These are phyloP conservation scores for Pyrochroa serraticornis DNA, from an alignment of 2,888 invertebrate genomes.

Conservation along the genomic window DNA sequence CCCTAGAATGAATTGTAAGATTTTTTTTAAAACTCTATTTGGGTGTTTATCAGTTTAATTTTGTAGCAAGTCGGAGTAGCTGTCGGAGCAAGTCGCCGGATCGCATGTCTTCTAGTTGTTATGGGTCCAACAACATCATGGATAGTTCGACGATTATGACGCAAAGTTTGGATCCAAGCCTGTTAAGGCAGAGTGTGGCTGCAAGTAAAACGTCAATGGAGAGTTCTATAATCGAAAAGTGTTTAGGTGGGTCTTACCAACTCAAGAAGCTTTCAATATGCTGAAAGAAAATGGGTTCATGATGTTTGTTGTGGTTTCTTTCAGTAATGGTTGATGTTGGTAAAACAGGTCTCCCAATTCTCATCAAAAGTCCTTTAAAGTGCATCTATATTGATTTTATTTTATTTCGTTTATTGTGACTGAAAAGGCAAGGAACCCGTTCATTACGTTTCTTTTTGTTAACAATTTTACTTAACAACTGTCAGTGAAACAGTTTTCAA, in stretches of 20 bases:
- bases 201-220: conserved; percentile 40
- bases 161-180: conserved; percentile 67
- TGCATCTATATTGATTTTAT: neutral
- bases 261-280: too few relatives aligned
- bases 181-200: conserved; percentile 58
- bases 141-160: conserved; percentile 61
- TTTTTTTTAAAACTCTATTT: conserved; percentile 16
- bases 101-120: conserved; percentile 75
- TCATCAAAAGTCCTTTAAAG: too few relatives aligned
- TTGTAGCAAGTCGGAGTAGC: conserved; percentile 28
- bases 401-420: neutral
- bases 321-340: too few relatives aligned
- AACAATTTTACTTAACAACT: too few relatives aligned
- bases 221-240: conserved; percentile 45
- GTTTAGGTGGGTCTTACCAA: conserved; percentile 42
- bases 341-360: too few relatives aligned
- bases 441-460: too few relatives aligned
- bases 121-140: conserved; percentile 52
- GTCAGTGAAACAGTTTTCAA: too few relatives aligned
- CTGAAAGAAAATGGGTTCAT: neutral
- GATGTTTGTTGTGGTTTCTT: neutral
- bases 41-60: neutral
- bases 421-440: too few relatives aligned
- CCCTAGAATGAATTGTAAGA: conserved; percentile 59
- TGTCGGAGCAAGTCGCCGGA: conserved; percentile 70